Evolutionary conservation across 2,888 invertebrate genomes (phyloP).

Genomic region (Melikaiella ostensackeni): DNA sequence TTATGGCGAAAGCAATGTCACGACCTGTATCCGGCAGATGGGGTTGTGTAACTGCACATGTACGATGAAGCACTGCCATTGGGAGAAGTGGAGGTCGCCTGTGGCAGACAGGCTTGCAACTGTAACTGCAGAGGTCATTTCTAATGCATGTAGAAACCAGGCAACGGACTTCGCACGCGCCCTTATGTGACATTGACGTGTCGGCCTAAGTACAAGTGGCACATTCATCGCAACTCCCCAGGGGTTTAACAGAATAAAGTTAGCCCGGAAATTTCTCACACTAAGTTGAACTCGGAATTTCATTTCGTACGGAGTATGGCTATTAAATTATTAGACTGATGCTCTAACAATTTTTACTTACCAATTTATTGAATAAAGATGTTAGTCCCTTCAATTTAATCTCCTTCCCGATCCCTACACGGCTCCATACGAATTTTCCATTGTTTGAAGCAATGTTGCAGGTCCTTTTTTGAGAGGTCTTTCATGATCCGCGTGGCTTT

Average conservation of each 20-base stretch:
- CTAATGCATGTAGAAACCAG: conserved; percentile 36
- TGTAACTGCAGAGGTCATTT: conserved; percentile 34
- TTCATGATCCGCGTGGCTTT: no score
- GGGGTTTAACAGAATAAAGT: background rate
- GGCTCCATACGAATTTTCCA: no score
- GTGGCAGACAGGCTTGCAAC: conserved; percentile 30
- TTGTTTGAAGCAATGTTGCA: no score
- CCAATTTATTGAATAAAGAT: no score
- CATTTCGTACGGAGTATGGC: no score
- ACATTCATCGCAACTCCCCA: conserved; percentile 11
- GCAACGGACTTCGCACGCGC: conserved; percentile 35
- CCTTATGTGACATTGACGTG: conserved; percentile 38
- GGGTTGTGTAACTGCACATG: background rate
- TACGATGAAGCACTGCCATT: conserved; percentile 15
- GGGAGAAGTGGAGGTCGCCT: conserved; percentile 39
- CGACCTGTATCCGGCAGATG: conserved; percentile 21
- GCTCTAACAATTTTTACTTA: no score
- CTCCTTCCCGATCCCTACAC: no score
- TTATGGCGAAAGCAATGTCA: conserved; percentile 34
- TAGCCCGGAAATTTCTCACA: conserved; percentile 3
- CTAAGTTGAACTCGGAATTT: background rate
- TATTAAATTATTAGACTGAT: no score
- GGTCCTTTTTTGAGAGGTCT: no score
- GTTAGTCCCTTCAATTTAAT: no score
- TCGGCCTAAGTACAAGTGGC: conserved; percentile 31